A percentile compares a stretch with the other conserved stretches of the same genome.
phyloP scores from a whole-genome alignment of 2,113 vertebrate species.

The Glaucidium brasilianum region DNA sequence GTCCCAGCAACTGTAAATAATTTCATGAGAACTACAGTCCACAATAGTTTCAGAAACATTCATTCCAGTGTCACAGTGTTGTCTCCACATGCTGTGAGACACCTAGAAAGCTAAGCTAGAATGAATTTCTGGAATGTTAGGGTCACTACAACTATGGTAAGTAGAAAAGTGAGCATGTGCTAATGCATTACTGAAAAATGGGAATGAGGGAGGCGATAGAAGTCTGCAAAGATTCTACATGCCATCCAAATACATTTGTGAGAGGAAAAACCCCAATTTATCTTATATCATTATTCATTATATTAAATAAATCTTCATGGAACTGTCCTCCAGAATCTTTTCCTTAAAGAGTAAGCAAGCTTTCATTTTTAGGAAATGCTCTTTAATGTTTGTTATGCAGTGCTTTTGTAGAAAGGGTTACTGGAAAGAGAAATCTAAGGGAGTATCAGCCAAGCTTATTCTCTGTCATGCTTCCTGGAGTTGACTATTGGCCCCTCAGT shows the following conservation, averaged over 20 bases:
- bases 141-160: background rate
- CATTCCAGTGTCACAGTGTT: background rate
- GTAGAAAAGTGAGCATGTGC: background rate
- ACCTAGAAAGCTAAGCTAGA: background rate
- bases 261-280: background rate
- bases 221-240: background rate
- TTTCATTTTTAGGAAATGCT: background rate
- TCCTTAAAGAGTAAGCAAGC: background rate
- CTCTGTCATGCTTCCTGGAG: background rate
- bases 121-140: background rate
- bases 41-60: background rate
- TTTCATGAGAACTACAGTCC: background rate
- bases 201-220: background rate
- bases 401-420: background rate
- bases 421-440: background rate
- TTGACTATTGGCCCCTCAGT: background rate
- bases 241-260: background rate
- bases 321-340: background rate
- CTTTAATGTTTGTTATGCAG: background rate
- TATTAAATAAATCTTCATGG: background rate
- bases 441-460: background rate
- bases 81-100: background rate
- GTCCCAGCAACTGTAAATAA: background rate
- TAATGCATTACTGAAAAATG: background rate
- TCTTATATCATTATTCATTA: background rate